These are phyloP conservation scores for Apodemus agrarius DNA, from an alignment of 2,797 vertebrate genomes.

Conservation along the genomic window DNA sequence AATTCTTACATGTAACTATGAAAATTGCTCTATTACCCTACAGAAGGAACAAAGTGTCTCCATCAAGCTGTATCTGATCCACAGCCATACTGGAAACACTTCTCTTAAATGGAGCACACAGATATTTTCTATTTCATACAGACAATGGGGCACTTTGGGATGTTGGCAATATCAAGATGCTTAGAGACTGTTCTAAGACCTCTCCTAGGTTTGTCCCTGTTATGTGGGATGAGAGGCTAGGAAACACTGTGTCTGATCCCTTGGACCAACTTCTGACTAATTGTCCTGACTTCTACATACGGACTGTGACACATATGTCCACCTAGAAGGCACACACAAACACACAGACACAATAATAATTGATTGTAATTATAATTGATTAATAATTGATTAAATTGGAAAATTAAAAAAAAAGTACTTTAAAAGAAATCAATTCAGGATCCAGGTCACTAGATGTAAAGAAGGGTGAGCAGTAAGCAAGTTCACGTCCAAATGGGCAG, in stretches of 20 bases:
- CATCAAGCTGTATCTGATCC: not conserved
- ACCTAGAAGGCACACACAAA: not conserved
- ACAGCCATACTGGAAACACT: conserved; percentile 15
- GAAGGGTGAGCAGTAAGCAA: not conserved
- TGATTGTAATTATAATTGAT: not conserved
- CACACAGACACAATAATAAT: not conserved
- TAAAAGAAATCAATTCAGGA: not conserved
- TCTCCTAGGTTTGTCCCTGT: not conserved
- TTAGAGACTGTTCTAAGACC: not conserved
- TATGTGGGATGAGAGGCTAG: not conserved
- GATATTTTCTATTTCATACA: not conserved
- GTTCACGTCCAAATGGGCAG: not conserved
- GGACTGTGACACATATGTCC: not conserved
- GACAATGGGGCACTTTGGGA: not conserved
- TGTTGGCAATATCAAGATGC: not conserved
- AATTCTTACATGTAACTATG: not conserved
- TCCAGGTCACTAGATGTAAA: not conserved
- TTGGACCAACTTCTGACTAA: not conserved
- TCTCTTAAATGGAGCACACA: conserved; percentile 13
- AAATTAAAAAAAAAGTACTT: not conserved
- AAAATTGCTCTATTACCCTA: conserved; percentile 47
- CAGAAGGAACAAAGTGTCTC: conserved; percentile 30
- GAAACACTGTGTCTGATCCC: not conserved
- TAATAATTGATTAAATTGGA: not conserved
- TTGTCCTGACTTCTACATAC: not conserved